Conservation (phyloP, 2,113 vertebrate genomes). For the Eonycteris spelaea region DNA sequence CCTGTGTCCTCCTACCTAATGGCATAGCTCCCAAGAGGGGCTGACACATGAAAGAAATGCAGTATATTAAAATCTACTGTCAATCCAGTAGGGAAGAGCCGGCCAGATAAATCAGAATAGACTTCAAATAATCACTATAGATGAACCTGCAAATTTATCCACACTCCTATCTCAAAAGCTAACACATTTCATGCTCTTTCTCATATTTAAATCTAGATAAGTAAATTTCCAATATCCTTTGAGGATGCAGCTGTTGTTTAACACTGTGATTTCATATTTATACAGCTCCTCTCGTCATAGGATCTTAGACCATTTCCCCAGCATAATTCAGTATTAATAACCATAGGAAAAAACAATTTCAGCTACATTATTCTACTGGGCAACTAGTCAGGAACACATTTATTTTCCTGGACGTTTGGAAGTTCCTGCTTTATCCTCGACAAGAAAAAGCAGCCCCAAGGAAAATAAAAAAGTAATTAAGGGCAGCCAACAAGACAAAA, state of each 20-base stretch:
- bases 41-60: constrained; percentile 38
- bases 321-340: constrained; percentile 68
- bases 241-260: constrained; percentile 64
- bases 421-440: constrained; percentile 46
- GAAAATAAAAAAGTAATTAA: constrained; percentile 67
- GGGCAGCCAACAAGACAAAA: constrained; percentile 44
- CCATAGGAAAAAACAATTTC: constrained; percentile 54
- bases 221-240: constrained; percentile 76
- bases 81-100: not conserved
- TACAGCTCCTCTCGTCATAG: constrained; percentile 45
- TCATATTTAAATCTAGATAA: constrained; percentile 76
- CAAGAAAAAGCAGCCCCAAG: constrained; percentile 29
- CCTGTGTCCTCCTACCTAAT: not conserved
- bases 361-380: constrained; percentile 54
- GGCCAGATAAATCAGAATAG: constrained; percentile 55
- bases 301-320: constrained; percentile 44
- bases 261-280: constrained; percentile 69
- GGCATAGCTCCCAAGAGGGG: not conserved
- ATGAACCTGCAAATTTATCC: constrained; percentile 65
- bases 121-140: constrained; percentile 67
- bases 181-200: constrained; percentile 66
- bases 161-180: constrained; percentile 67
- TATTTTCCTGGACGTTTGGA: constrained; percentile 58
- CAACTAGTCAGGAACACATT: constrained; percentile 39
- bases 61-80: constrained; percentile 61